Evolutionary conservation across 1,140 invertebrate species (phyloP), one percentile per base, ranked within the genome.

Genomic region (Drosophila ogumai): DNA sequence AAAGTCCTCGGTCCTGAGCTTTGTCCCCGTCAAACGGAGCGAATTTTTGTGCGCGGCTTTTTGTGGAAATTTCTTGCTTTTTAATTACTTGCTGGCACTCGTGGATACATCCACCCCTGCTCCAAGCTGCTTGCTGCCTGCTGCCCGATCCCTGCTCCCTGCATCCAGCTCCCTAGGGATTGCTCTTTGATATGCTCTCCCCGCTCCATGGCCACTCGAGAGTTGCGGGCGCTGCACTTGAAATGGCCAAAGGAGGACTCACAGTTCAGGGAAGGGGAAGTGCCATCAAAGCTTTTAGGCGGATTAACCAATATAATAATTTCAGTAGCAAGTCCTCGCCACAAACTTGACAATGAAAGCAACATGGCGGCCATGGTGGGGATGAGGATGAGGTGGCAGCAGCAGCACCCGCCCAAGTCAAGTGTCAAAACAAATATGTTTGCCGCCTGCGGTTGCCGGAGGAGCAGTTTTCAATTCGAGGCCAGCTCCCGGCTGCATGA

Each of bases 21-120:
- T 88, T 88, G 76, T 88, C 65, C 43, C 31, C n/a, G 61, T 54
- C 75, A 81, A 81, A 81, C 78, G 73, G 58, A 74, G 79, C 69
- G 80, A 52, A 57, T 74, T 65, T 72, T 77, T 82, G 84, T 81
- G 61, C 76, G 43, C 52, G 65, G 34, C 72, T 88, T 86, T 86
- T 79, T 85, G 80, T 80, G 58, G 47, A 69, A 71, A 79, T 90
- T 90, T 87, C 77, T 80, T 76, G 74, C 64, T 84, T 82, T 88
- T 88, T 88, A 88, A 88, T 88, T 88, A 88, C 84, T 85, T 68
- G 84, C 80, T 25, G 67, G 68, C 85, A 87, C 84, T 87, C 81
- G 68, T 44, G 65, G 63, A 66, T 59, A 58, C 74, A 67, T 40
- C 34, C 58, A 69, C 47, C 61, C 61, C 36, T 13, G 34, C 49